Evolutionary conservation across 2,113 vertebrate genomes (phyloP).

Genomic region (Ophthalmolycus amberensis): DNA sequence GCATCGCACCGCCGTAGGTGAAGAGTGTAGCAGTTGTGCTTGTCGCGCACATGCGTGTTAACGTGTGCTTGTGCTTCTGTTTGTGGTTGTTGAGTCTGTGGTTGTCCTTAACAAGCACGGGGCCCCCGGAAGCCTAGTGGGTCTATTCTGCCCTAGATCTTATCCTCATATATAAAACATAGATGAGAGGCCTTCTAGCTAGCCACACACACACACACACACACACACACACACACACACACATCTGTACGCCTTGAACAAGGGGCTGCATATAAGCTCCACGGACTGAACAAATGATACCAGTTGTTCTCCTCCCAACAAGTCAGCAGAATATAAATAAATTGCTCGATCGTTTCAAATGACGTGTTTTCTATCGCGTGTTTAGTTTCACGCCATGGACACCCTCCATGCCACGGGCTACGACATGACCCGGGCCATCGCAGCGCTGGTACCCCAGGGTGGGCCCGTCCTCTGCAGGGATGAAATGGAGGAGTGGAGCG

Average conservation of each 20-base stretch:
- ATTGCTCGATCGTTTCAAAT: background rate
- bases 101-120: constrained; percentile 61
- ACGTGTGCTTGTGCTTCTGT: constrained; percentile 4
- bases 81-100: constrained; percentile 36
- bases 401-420: constrained; percentile 94
- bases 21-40: background rate
- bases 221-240: constrained; percentile 21
- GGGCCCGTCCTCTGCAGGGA: constrained; percentile 97
- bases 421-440: constrained; percentile 96
- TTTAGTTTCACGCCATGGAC: constrained; percentile 98
- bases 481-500: constrained; percentile 99
- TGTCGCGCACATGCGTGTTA: background rate
- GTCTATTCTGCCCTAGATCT: constrained; percentile 70
- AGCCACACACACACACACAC: constrained; percentile 15
- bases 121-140: constrained; percentile 49
- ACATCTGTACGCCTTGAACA: constrained; percentile 13
- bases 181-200: constrained; percentile 52
- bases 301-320: background rate
- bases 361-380: background rate
- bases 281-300: background rate
- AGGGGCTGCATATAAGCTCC: constrained; percentile 16
- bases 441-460: constrained; percentile 96
- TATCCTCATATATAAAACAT: constrained; percentile 79
- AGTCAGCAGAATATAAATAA: constrained; percentile 1
- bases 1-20: constrained; percentile 14